These are phyloP conservation scores for Phrynosoma platyrhinos DNA, from an alignment of 2,113 vertebrate genomes.

Conservation along the genomic window DNA sequence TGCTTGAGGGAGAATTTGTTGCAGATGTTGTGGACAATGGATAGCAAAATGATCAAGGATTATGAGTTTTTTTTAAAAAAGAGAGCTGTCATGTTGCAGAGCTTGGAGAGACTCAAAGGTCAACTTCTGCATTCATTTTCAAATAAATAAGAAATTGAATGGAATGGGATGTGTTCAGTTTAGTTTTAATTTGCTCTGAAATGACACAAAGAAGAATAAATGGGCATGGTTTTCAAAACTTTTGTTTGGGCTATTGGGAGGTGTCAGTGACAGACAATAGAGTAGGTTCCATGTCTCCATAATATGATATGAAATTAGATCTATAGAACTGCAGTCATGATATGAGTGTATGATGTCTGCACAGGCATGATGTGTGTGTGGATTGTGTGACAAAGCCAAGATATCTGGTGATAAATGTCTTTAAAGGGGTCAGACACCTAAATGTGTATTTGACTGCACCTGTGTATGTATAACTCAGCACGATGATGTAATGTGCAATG, in stretches of 20 bases:
- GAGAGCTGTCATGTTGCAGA: background rate
- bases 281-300: too few species aligned
- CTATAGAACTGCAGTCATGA: too few species aligned
- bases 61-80: background rate
- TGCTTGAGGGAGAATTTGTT: accelerated
- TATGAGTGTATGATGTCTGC: too few species aligned
- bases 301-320: too few species aligned
- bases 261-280: background rate
- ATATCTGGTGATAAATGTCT: too few species aligned
- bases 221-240: background rate
- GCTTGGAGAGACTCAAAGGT: background rate
- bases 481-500: too few species aligned
- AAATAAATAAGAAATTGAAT: background rate
- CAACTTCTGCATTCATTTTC: background rate
- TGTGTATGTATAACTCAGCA: too few species aligned
- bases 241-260: too few species aligned
- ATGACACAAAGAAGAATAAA: background rate
- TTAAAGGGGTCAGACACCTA: too few species aligned
- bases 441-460: too few species aligned
- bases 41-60: background rate
- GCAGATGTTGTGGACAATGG: background rate
- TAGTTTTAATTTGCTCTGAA: background rate
- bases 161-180: background rate
- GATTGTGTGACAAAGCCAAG: too few species aligned
- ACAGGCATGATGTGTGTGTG: too few species aligned